Evolutionary conservation across 1,140 invertebrate genomes (phyloP).

Genomic region (Muscidifurax raptorellus): DNA sequence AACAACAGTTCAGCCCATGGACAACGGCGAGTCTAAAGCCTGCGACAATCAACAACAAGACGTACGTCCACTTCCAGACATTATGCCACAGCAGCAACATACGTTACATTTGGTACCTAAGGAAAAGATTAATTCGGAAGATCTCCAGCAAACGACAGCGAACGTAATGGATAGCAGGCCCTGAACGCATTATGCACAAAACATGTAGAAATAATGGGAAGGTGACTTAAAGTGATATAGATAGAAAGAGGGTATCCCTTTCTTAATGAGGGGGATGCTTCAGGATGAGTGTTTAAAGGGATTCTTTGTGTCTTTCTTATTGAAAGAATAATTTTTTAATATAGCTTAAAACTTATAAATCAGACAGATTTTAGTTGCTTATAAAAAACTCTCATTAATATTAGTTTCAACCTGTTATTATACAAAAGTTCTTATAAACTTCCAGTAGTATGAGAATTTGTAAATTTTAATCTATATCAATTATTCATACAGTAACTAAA

Average conservation of each 20-base stretch:
- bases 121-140: neutral
- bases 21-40: slow-evolving; percentile 16
- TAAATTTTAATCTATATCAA: neutral
- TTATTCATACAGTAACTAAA: neutral
- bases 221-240: neutral
- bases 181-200: neutral
- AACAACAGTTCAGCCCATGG: slow-evolving; percentile 76
- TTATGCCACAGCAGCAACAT: slow-evolving; percentile 28
- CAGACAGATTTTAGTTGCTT: neutral
- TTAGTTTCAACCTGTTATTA: neutral
- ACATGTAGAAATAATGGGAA: neutral
- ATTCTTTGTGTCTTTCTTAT: neutral
- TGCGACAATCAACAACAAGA: slow-evolving; percentile 13
- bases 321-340: neutral
- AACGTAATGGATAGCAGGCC: neutral
- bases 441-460: neutral
- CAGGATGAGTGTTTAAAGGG: neutral
- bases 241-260: too few relatives aligned
- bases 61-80: neutral
- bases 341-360: neutral
- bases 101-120: neutral
- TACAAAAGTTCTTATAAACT: neutral
- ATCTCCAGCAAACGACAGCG: neutral
- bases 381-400: neutral
- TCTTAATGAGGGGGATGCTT: too few relatives aligned